phyloP scores from a whole-genome alignment of 2,113 vertebrate genomes.

The Lasiurus borealis region DNA sequence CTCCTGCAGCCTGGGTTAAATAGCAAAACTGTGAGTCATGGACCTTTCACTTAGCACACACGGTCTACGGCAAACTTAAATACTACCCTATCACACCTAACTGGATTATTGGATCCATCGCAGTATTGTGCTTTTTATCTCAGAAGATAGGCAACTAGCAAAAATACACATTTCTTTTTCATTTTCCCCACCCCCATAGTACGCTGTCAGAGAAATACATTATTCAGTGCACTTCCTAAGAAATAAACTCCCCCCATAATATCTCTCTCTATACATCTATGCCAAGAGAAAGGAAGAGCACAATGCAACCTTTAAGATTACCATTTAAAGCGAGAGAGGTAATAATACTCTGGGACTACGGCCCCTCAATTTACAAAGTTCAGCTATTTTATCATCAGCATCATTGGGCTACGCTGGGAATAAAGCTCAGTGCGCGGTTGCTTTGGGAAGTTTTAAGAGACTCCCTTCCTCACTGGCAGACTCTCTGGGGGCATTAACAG shows the following conservation, averaged over 20 bases:
- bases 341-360: background rate
- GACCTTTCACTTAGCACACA: slow-evolving; percentile 83
- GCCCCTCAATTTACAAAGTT: slow-evolving; percentile 8
- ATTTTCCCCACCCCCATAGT: slow-evolving; percentile 81
- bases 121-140: slow-evolving; percentile 88
- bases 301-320: slow-evolving; percentile 84
- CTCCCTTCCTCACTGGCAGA: background rate
- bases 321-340: slow-evolving; percentile 77
- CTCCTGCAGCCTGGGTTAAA: slow-evolving; percentile 77
- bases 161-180: slow-evolving; percentile 88
- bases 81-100: slow-evolving; percentile 83
- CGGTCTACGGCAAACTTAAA: slow-evolving; percentile 86
- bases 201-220: slow-evolving; percentile 85
- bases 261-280: slow-evolving; percentile 84
- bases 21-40: slow-evolving; percentile 76
- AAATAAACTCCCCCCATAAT: slow-evolving; percentile 86
- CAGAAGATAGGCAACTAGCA: slow-evolving; percentile 87
- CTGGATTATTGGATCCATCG: slow-evolving; percentile 83
- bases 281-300: slow-evolving; percentile 82
- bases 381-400: slow-evolving; percentile 1
- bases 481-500: background rate
- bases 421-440: background rate
- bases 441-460: slow-evolving; percentile 13
- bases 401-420: background rate
- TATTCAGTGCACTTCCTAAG: slow-evolving; percentile 90